Percentiles rank a stretch among this genome's conserved stretches.
Conservation (phyloP, 1,140 invertebrate species). For the Scylla paramamosain region DNA sequence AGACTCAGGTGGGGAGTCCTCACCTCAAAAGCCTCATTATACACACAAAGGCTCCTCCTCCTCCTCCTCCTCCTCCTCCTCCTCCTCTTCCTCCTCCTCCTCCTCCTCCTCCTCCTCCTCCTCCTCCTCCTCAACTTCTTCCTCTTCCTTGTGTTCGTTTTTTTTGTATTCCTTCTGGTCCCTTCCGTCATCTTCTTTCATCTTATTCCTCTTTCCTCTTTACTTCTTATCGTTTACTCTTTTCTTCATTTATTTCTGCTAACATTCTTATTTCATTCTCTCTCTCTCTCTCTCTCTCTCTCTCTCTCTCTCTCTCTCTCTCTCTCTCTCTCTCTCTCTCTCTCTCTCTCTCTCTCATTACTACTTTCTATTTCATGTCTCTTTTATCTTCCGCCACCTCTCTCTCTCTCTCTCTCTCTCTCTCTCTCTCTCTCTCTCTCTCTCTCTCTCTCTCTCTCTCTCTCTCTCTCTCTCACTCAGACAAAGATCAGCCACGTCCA, state of each 20-base stretch:
- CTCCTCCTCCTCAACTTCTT: too few relatives aligned
- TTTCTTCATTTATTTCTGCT: background rate
- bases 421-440: background rate
- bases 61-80: too few relatives aligned
- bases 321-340: too few relatives aligned
- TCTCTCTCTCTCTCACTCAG: conserved; percentile 3
- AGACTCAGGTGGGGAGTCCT: too few relatives aligned
- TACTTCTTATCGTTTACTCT: background rate
- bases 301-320: background rate
- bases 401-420: too few relatives aligned
- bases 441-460: background rate
- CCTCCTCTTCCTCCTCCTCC: too few relatives aligned
- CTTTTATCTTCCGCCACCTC: background rate
- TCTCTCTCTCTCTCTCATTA: too few relatives aligned
- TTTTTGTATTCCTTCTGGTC: too few relatives aligned
- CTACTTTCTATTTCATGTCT: background rate
- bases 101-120: too few relatives aligned
- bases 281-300: background rate
- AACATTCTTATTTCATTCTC: background rate
- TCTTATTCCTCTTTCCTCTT: background rate
- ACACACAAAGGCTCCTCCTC: too few relatives aligned
- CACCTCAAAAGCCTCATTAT: too few relatives aligned
- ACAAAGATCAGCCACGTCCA: background rate
- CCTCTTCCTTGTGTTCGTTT: too few relatives aligned
- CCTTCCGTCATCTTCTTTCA: background rate